Conservation (phyloP, 2,888 invertebrate species). For the Dynastes tityus region DNA sequence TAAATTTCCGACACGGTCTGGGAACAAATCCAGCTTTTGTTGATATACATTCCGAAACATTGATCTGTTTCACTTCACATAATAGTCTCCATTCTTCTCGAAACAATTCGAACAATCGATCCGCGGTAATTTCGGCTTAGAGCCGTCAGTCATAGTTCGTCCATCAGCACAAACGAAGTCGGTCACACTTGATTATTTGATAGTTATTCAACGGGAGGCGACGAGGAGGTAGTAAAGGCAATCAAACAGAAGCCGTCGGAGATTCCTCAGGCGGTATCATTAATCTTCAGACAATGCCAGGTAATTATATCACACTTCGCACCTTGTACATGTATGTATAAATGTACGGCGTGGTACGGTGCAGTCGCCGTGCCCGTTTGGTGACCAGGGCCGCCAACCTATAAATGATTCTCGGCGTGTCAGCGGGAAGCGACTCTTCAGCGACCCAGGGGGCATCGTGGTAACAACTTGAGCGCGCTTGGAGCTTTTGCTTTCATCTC, state of each 20-base stretch:
- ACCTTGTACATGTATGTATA: constrained; percentile 39
- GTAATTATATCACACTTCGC: constrained; percentile 67
- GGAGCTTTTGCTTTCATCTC: constrained; percentile 19
- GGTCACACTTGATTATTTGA: constrained; percentile 67
- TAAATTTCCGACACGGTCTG: no score
- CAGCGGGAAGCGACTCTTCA: constrained; percentile 47
- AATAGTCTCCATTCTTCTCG: constrained; percentile 2
- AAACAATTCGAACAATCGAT: constrained; percentile 9
- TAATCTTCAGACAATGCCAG: constrained; percentile 69
- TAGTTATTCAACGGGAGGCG: constrained; percentile 58
- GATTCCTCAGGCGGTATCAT: constrained; percentile 66
- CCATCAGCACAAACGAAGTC: constrained; percentile 14
- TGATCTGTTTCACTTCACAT: background rate
- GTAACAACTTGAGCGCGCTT: constrained; percentile 17
- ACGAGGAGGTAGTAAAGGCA: constrained; percentile 58
- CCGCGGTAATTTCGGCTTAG: no score
- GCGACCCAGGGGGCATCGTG: constrained; percentile 36
- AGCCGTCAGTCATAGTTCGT: background rate
- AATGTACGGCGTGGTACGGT: background rate
- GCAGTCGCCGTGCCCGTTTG: background rate
- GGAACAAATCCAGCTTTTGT: no score
- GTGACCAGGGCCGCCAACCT: constrained; percentile 44
- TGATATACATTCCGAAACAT: no score
- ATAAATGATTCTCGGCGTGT: constrained; percentile 46
- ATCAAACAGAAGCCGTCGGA: constrained; percentile 69